Evolutionary conservation across 2,888 invertebrate species (phyloP).

Genomic region (Amblyteles armatorius): DNA sequence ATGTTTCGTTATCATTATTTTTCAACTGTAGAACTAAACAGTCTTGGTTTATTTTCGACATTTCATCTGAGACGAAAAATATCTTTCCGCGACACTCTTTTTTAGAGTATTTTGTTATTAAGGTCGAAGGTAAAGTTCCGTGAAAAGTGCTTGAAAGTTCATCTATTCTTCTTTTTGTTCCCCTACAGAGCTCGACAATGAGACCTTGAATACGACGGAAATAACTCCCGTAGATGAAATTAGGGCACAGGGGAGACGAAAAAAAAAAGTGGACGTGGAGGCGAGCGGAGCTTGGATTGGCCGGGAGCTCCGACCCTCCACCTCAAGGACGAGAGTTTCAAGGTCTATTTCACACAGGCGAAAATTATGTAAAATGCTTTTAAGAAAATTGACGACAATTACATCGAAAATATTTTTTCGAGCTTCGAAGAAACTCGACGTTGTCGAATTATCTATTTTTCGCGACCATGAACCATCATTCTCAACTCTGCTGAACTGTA

Average conservation of each 20-base stretch:
- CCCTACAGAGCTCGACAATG: not conserved
- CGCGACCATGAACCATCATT: too few species aligned
- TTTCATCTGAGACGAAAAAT: not conserved
- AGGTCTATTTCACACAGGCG: not conserved
- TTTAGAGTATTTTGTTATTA: not conserved
- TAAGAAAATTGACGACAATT: not conserved
- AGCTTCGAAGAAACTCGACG: too few species aligned
- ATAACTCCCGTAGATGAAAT: constrained; percentile 15
- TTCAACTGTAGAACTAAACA: not conserved
- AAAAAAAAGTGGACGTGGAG: not conserved
- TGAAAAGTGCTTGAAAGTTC: not conserved
- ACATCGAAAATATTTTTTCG: not conserved
- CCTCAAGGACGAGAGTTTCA: not conserved
- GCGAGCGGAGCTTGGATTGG: constrained; percentile 3
- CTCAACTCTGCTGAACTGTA: too few species aligned
- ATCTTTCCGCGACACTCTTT: not conserved
- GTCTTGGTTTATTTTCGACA: not conserved
- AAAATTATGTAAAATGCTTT: not conserved
- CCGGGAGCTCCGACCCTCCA: not conserved
- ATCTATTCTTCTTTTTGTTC: not conserved
- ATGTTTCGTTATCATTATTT: not conserved
- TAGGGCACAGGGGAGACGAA: constrained; percentile 13
- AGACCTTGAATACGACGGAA: constrained; percentile 21
- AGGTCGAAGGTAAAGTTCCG: not conserved
- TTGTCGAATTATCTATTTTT: too few species aligned